Evolutionary conservation across 2,797 vertebrate genomes (phyloP).

Genomic region (Pangasius mekongensis): DNA sequence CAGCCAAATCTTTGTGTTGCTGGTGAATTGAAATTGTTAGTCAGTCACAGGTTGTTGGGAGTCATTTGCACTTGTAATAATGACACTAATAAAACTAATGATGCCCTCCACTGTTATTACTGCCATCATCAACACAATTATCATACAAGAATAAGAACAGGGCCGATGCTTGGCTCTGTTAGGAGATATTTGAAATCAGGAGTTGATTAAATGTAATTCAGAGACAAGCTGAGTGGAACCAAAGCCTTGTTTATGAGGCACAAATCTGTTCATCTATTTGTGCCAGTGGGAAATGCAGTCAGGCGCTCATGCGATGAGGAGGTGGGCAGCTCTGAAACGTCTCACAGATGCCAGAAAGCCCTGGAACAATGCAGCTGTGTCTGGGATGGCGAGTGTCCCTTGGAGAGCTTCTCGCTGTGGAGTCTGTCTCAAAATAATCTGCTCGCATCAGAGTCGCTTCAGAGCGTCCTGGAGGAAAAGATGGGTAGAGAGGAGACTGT

Average conservation of each 20-base stretch:
- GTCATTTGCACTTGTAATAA: slow-evolving; percentile 40
- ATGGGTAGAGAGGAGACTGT: slow-evolving; percentile 40
- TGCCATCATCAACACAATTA: slow-evolving; percentile 51
- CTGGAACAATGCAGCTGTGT: slow-evolving; percentile 52
- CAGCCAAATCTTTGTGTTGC: slow-evolving; percentile 26
- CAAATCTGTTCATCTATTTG: slow-evolving; percentile 59
- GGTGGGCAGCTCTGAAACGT: slow-evolving; percentile 45
- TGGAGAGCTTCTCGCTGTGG: slow-evolving; percentile 39
- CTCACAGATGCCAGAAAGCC: slow-evolving; percentile 45
- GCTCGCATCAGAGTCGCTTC: slow-evolving; percentile 41
- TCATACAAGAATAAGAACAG: slow-evolving; percentile 37
- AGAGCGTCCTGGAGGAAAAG: slow-evolving; percentile 44
- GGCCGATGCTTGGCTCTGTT: slow-evolving; percentile 22
- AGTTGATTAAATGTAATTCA: slow-evolving; percentile 55
- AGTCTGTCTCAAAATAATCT: slow-evolving; percentile 57
- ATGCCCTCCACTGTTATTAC: slow-evolving; percentile 39
- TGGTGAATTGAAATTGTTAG: slow-evolving; percentile 22
- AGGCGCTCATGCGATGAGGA: slow-evolving; percentile 28
- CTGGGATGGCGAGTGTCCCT: slow-evolving; percentile 44
- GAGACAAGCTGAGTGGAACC: slow-evolving; percentile 50
- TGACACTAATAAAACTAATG: slow-evolving; percentile 36
- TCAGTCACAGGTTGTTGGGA: slow-evolving; percentile 44
- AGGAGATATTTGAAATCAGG: slow-evolving; percentile 45
- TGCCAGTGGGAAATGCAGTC: slow-evolving; percentile 51
- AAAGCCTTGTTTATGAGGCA: slow-evolving; percentile 51